Base-by-base conservation (phyloP, 2,888 invertebrate species). In the Pyrrhia umbra region DNA sequence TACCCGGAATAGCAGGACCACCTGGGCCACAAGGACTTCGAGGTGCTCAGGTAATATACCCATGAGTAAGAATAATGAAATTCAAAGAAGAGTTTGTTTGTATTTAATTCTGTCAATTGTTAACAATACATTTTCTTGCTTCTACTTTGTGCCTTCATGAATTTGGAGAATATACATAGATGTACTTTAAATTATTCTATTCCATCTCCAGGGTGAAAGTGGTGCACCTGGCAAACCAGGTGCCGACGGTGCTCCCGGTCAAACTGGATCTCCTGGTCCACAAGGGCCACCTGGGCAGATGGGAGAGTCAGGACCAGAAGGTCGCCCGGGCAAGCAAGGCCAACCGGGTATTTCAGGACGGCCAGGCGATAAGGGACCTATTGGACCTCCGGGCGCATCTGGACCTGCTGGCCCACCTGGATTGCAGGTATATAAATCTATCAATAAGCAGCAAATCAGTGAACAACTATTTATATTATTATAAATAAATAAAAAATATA, bases 321-420 rank as follows among this genome's bases (percentile, higher is more conserved):
- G 96, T 4, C 90, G 96, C 1, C 89, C 96, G 0, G 97, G 97
- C 6, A 97, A 97, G 86, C 92, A 95, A 55, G 97, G 97, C 2
- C 96, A 96, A 37, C 96, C 96, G 0, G 97, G 97, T 46, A 95
- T 97, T 68, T 86, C 96, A 2, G 97, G 97, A 34, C 92, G 97
- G 70, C 95, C 96, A 18, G 98, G 97, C 20, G 97, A 97, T 83
- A 97, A 97, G 83, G 97, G 97, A 52, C 97, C 97, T 0, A 88
- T 95, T 15, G 97, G 97, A 54, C 90, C 95, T 55, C 89, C 96
- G 6, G 97, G 97, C 3, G 90, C 94, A 52, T 92, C 96, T 10
- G 97, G 97, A 54, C 87, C 95, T 21, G 87, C 95, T 10, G 97
- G 97, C 67, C 92, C 96, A 13, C 96, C 97, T 54, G 97, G 97